Base-by-base conservation (phyloP, 2,888 invertebrate species). In the Meganola albula region DNA sequence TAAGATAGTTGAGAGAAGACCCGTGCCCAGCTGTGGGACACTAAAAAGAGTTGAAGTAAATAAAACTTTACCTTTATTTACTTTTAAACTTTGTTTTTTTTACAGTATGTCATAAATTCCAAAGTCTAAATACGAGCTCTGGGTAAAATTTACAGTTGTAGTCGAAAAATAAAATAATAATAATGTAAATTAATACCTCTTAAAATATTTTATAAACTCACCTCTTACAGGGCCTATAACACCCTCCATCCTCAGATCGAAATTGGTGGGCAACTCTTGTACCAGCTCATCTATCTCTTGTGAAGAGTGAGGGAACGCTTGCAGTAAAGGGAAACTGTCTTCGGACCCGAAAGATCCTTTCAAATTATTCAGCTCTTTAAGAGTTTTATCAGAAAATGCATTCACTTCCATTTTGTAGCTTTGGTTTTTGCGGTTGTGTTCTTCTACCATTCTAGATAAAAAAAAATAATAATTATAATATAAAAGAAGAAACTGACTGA, bases 401-500 rank as follows among this genome's bases (percentile, higher is more conserved):
- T 71, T 73, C 4, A 70, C 12, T n/a, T 49, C 56, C 31, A 73
- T 22, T 21, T 50, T 68, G 48, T 56, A 70, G 12, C 56, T 32
- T 0, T 60, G 23, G 18, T 66, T 61, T 29, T 67, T 58, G n/a
- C 39, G 34, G 34, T 73, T 73, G 29, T 63, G 63, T 2, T 58
- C 51, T 6, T 43, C 34, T 0, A 70, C 49, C 1, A 37, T 43
- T 16, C 72, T 72, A 46, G 8, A 23, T 21, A 8, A 21, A 21
- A 8, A n/a, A n/a, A n/a, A n/a, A n/a, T n/a, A n/a, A n/a, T n/a
- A n/a, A n/a, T n/a, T n/a, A n/a, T n/a, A n/a, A n/a, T n/a, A n/a
- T n/a, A n/a, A n/a, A n/a, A n/a, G n/a, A n/a, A n/a, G n/a, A n/a
- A n/a, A n/a, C n/a, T n/a, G n/a, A n/a, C n/a, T n/a, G n/a, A n/a